A percentile compares a stretch with the other conserved stretches of the same genome.
phyloP scores from a whole-genome alignment of 2,113 vertebrate species.

The Coptodon bakossiorum region DNA sequence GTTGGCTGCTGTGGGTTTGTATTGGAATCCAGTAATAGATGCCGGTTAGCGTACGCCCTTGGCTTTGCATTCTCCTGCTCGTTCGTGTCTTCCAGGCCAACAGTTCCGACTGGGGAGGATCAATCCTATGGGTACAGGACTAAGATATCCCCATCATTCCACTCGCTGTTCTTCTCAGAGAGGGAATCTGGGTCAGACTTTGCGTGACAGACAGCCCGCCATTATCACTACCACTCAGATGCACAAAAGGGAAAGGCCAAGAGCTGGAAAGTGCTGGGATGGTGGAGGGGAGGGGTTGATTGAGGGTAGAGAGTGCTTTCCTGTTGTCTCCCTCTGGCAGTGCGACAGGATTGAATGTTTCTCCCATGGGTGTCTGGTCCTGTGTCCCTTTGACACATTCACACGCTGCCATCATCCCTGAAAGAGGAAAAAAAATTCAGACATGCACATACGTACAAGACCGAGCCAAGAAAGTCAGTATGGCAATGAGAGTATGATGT shows the following conservation, averaged over 20 bases:
- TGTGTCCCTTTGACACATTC: slow-evolving; percentile 23
- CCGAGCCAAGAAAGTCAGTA: background rate
- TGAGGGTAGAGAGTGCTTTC: slow-evolving; percentile 27
- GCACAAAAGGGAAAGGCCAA: slow-evolving; percentile 43
- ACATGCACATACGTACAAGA: background rate
- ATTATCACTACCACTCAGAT: slow-evolving; percentile 55
- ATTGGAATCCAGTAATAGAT: background rate
- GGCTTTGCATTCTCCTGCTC: background rate
- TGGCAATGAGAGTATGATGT: background rate
- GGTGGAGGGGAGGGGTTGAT: slow-evolving; percentile 1
- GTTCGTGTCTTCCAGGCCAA: background rate
- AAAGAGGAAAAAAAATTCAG: background rate
- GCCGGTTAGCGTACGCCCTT: background rate
- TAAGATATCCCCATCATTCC: slow-evolving; percentile 9
- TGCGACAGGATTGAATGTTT: slow-evolving; percentile 6
- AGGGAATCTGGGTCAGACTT: slow-evolving; percentile 65
- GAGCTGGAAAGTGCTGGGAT: slow-evolving; percentile 33
- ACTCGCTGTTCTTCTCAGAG: background rate
- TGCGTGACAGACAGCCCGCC: slow-evolving; percentile 59
- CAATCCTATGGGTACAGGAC: slow-evolving; percentile 1
- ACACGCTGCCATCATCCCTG: background rate
- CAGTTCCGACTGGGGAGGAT: background rate
- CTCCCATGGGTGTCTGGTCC: slow-evolving; percentile 22
- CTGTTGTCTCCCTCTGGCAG: background rate
- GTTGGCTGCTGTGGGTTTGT: slow-evolving; percentile 2